Conservation (phyloP, 2,888 invertebrate genomes). For the Parochlus steinenii region DNA sequence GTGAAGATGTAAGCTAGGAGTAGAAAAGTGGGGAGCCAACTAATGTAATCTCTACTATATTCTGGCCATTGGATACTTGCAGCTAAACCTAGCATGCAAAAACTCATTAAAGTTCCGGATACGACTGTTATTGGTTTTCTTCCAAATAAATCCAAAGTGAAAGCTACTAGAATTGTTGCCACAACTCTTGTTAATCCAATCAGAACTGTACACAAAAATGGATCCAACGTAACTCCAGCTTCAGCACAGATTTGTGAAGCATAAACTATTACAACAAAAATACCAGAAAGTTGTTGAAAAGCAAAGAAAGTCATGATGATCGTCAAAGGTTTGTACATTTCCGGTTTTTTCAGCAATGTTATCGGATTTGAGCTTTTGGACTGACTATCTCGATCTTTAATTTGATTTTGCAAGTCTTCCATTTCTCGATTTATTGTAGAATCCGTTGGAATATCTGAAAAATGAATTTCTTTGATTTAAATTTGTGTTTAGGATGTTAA, state of each 20-base stretch:
- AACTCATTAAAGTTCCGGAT: conserved; percentile 44
- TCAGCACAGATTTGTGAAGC: conserved; percentile 47
- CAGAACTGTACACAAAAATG: conserved; percentile 45
- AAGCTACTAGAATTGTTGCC: conserved; percentile 44
- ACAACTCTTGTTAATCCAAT: conserved; percentile 45
- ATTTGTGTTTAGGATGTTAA: no score
- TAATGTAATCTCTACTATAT: conserved; percentile 36
- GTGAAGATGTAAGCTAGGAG: conserved; percentile 39
- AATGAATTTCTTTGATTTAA: no score
- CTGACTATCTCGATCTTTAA: conserved; percentile 16
- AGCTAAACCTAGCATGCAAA: conserved; percentile 36
- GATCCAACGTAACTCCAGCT: conserved; percentile 42
- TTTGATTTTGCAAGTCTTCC: not conserved
- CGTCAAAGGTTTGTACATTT: conserved; percentile 38
- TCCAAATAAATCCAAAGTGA: conserved; percentile 41
- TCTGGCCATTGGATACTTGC: conserved; percentile 31
- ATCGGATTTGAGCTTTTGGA: no score
- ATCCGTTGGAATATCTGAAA: no score
- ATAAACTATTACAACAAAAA: conserved; percentile 55
- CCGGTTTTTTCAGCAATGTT: conserved; percentile 33
- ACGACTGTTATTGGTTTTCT: conserved; percentile 45
- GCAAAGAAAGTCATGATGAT: conserved; percentile 48
- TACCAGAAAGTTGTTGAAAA: conserved; percentile 51
- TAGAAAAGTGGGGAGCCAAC: conserved; percentile 35
- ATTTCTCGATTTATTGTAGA: conserved; percentile 7